Base-by-base conservation (phyloP, 1,140 invertebrate species). In the Pantala flavescens region DNA sequence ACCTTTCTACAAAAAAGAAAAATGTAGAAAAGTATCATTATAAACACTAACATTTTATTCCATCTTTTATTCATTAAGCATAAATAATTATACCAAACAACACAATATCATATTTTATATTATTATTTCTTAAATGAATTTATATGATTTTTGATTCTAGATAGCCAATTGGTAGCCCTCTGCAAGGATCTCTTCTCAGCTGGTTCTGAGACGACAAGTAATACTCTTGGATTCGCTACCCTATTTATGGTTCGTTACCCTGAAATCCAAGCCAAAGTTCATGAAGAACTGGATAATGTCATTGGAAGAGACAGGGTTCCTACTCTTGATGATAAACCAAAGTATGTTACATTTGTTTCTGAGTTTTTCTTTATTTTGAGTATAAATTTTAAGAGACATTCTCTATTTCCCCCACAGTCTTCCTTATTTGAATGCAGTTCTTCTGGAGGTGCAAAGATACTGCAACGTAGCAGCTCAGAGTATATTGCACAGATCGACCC, bases 261-360 rank as follows among this genome's bases (percentile, higher is more conserved):
- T 10, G 82, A 90, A 10, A 84, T 93, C 49, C 88, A 93, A 78
- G 81, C 82, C 63, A 83, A 85, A 73, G 80, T 94, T 0, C 88
- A 90, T 72, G 76, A 85, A 11, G 91, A 95, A 81, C 83, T 96
- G 5, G 87, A 93, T 75, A 77, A 79, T 11, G 85, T 90, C 21
- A 82, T 94, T 42, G 91, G 89, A 2, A 79, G 78, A 24, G 78
- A 82, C 24, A 81, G 88, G 70, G 74, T 82, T 23, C 90, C 91
- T 0, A 79, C 78, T 36, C 80, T 91, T 0, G 79, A 82, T 24
- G 90, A 94, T 78, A 84, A 83, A 78, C 63, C 80, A 12, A 87
- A 82, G 88, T 88, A 79, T 28, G 71, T 19, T 1, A 7, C 24
- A 23, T 36, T 42, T 43, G 0, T 73, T 36, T 24, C 28, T 2